Evolutionary conservation across 2,113 vertebrate genomes (phyloP), one percentile per base, ranked within the genome.

Genomic region (Odontophorus gujanensis): DNA sequence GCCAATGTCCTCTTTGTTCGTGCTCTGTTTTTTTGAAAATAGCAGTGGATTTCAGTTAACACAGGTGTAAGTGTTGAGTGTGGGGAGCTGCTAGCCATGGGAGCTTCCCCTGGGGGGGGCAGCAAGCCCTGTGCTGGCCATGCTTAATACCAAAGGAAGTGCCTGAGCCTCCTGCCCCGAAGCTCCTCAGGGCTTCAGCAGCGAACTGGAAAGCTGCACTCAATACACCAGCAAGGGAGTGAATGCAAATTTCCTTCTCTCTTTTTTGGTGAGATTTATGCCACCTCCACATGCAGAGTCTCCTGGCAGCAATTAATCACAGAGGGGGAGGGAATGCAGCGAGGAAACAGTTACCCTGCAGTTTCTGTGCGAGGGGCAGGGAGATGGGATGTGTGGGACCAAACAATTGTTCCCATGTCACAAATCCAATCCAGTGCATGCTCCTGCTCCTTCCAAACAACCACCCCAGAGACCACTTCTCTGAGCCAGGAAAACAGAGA

Each of bases 191-290:
- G 28, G 38, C 45, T 91, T 87, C 71, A 89, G 91, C 81, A 87
- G 36, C 42, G 81, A 90, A 34, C 77, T 87, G 81, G 66, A 78
- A 89, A 90, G 86, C 91, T 84, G 71, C 66, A 90, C 80, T 94
- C 89, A 87, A 32, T 82, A 89, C 80, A 63, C 92, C 67, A 87
- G 71, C 0, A 18, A 94, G 91, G 45, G 77, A 96, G 25, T 0
- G 0, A 95, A 95, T 96, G 94, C 92, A 95, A 94, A 96, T 96
- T 87, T 89, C 84, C 40, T 90, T 93, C 57, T 77, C 30, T 94
- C 77, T 94, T 95, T 95, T 92, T 95, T 85, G 92, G 89, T 89
- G 91, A 95, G 96, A 96, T 96, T 96, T 93, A 96, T 95, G 78
- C 95, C 96, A 96, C 95, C 94, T 95, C 94, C 94, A 90, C 91